These are phyloP conservation scores for Eupristina koningsbergeri DNA, from an alignment of 1,140 invertebrate species.

Conservation along the genomic window DNA sequence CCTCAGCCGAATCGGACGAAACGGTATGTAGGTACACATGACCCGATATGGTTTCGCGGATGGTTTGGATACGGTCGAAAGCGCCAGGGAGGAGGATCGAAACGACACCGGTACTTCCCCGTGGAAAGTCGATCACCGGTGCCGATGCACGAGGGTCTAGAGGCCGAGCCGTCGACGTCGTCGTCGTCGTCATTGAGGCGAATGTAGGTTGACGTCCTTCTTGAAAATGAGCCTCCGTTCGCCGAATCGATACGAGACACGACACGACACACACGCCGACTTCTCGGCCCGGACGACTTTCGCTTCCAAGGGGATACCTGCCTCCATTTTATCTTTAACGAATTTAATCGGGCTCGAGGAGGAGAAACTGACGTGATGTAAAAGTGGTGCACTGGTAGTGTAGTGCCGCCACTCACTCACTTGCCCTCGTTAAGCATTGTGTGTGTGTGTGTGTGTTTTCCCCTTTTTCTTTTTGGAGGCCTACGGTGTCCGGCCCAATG, in stretches of 20 bases:
- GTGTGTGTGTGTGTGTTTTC: neutral
- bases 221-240: conserved; percentile 31
- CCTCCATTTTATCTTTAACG: neutral
- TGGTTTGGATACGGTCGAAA: neutral
- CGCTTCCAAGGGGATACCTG: conserved; percentile 1
- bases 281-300: conserved; percentile 17
- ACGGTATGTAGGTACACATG: neutral
- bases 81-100: neutral
- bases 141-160: conserved; percentile 5
- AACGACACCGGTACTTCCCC: conserved; percentile 1
- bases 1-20: neutral
- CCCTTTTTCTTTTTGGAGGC: neutral
- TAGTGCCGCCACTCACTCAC: neutral
- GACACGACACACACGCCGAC: too few relatives aligned
- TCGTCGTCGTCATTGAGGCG: too few relatives aligned
- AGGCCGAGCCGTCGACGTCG: neutral
- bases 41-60: conserved; percentile 3
- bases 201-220: conserved; percentile 43
- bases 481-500: neutral
- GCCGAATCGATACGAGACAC: conserved; percentile 22
- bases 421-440: neutral
- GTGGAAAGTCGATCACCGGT: conserved; percentile 32
- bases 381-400: too few relatives aligned
- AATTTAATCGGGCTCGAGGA: neutral
- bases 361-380: neutral